Evolutionary conservation across 2,888 invertebrate genomes (phyloP).

Genomic region (Bellardia pandia): DNA sequence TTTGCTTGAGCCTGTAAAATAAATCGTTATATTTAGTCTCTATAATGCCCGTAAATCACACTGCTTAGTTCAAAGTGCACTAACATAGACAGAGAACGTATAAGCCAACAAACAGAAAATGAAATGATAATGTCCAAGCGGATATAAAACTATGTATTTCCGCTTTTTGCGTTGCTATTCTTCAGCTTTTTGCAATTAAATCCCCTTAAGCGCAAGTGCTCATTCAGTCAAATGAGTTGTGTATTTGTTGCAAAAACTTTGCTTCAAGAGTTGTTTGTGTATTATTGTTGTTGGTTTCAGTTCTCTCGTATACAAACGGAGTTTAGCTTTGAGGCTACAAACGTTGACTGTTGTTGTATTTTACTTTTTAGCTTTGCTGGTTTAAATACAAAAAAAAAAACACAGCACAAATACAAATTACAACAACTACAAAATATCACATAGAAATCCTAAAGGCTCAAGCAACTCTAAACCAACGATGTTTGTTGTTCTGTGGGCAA

Average conservation of each 20-base stretch:
- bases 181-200: conserved; percentile 64
- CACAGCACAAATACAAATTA: background rate
- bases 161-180: conserved; percentile 51
- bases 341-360: conserved; percentile 7
- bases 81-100: background rate
- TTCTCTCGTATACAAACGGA: conserved; percentile 28
- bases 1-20: background rate
- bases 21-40: conserved; percentile 1
- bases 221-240: conserved; percentile 57
- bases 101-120: conserved; percentile 47
- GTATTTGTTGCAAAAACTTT: conserved; percentile 35
- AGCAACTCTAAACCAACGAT: conserved; percentile 10
- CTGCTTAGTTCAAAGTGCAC: conserved; percentile 52
- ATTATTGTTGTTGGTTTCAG: background rate
- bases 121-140: conserved; percentile 52
- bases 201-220: conserved; percentile 61
- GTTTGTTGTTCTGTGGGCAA: conserved; percentile 50
- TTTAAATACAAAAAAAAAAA: conserved; percentile 36
- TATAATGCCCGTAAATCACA: conserved; percentile 37
- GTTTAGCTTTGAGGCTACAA: conserved; percentile 46
- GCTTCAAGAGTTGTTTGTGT: conserved; percentile 40
- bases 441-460: conserved; percentile 29
- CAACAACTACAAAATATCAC: background rate
- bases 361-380: conserved; percentile 25
- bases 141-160: conserved; percentile 54